Conservation (phyloP, 2,888 invertebrate genomes). For the Cryptus armator region DNA sequence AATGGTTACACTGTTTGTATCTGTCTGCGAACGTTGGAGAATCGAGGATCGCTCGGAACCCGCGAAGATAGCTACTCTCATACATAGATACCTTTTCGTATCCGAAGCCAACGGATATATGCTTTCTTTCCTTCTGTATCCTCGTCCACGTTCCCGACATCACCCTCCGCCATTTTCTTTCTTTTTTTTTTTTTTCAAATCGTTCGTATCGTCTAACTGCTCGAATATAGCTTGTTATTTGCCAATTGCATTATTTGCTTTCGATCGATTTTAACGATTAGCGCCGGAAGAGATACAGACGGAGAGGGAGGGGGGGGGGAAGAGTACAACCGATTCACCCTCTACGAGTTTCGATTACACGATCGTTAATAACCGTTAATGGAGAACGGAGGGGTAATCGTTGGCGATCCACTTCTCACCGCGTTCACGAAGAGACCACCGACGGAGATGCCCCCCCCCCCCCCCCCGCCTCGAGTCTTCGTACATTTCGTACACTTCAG, state of each 20-base stretch:
- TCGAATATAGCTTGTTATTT: background rate
- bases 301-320: background rate
- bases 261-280: constrained; percentile 12
- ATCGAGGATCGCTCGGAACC: constrained; percentile 12
- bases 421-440: constrained; percentile 57
- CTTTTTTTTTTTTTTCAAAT: background rate
- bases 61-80: constrained; percentile 24
- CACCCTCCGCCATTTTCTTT: background rate
- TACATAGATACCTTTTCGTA: background rate
- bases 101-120: constrained; percentile 3
- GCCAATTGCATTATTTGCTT: constrained; percentile 14
- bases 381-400: constrained; percentile 55
- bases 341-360: constrained; percentile 44
- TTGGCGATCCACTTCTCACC: constrained; percentile 63
- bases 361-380: constrained; percentile 68
- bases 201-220: background rate
- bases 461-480: background rate
- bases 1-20: constrained; percentile 44
- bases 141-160: constrained; percentile 11
- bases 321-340: constrained; percentile 1
- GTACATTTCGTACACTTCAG: background rate
- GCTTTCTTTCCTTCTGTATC: constrained; percentile 12
- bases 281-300: constrained; percentile 24
- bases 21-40: constrained; percentile 33
- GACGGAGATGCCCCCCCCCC: constrained; percentile 21